These are phyloP conservation scores for Parnassius smintheus DNA, from an alignment of 2,888 invertebrate genomes.

Conservation along the genomic window DNA sequence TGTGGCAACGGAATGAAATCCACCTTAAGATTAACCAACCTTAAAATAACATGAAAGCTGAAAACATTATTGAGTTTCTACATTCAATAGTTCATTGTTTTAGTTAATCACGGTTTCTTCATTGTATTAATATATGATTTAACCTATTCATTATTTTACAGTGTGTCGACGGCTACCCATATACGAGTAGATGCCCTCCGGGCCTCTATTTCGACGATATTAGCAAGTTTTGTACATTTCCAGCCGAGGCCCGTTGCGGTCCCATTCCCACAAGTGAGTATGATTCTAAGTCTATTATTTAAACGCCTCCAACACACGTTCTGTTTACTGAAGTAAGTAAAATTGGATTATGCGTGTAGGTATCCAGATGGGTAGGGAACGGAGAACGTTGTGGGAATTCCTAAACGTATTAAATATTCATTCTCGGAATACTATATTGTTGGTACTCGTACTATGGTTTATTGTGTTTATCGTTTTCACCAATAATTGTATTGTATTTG, in stretches of 20 bases:
- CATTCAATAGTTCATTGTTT: slow-evolving; percentile 12
- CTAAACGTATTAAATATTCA: slow-evolving; percentile 27
- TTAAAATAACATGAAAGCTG: too few relatives aligned
- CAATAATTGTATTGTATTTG: not conserved
- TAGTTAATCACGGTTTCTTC: slow-evolving; percentile 23
- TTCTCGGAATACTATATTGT: slow-evolving; percentile 24
- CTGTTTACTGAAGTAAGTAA: slow-evolving; percentile 25
- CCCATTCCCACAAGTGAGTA: slow-evolving; percentile 93
- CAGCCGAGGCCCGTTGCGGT: slow-evolving; percentile 93
- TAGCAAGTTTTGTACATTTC: slow-evolving; percentile 94
- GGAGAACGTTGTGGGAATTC: slow-evolving; percentile 22
- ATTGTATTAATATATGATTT: slow-evolving; percentile 22
- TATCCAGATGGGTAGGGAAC: slow-evolving; percentile 21
- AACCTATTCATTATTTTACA: slow-evolving; percentile 51
- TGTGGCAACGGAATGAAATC: too few relatives aligned
- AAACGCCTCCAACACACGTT: slow-evolving; percentile 27
- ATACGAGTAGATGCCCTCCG: slow-evolving; percentile 93
- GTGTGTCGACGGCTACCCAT: slow-evolving; percentile 95
- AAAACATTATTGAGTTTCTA: too few relatives aligned
- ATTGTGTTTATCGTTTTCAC: slow-evolving; percentile 20
- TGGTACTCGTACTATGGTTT: slow-evolving; percentile 18
- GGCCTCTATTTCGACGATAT: slow-evolving; percentile 95
- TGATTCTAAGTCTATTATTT: slow-evolving; percentile 24
- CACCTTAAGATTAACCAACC: too few relatives aligned
- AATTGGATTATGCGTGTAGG: slow-evolving; percentile 25